phyloP scores from a whole-genome alignment of 2,113 vertebrate genomes.

The Erythrocercus mccallii region DNA sequence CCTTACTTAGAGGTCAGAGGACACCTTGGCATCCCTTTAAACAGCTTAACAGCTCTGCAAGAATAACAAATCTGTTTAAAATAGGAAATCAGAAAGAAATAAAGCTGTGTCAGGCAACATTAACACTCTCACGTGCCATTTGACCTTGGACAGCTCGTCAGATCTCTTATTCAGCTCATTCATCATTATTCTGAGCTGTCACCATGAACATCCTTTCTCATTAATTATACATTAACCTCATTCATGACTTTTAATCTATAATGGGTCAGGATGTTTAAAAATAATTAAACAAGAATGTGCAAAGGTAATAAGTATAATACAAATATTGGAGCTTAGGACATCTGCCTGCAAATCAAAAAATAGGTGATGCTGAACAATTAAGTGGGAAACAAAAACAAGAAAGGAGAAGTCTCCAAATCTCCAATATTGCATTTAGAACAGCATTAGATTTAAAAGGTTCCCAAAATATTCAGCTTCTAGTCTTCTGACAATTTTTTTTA shows the following conservation, averaged over 20 bases:
- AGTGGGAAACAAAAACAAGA: not conserved
- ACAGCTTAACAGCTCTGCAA: not conserved
- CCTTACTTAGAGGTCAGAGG: not conserved
- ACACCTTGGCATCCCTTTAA: not conserved
- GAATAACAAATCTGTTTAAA: conserved; percentile 46
- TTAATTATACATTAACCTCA: conserved; percentile 67
- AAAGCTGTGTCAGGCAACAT: conserved; percentile 34
- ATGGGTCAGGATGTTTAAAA: conserved; percentile 41
- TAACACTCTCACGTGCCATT: conserved; percentile 4
- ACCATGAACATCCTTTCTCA: conserved; percentile 3
- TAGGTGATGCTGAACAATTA: not conserved
- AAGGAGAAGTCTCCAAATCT: not conserved
- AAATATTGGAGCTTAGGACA: not conserved
- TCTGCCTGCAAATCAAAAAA: not conserved
- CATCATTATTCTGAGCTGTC: conserved; percentile 61
- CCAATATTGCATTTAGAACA: not conserved
- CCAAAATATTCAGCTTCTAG: not conserved
- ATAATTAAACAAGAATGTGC: conserved; percentile 29
- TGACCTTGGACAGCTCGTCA: conserved; percentile 40
- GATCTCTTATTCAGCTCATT: conserved; percentile 47
- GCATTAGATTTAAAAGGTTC: not conserved
- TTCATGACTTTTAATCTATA: conserved; percentile 61
- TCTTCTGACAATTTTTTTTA: not conserved
- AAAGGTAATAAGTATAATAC: conserved; percentile 2
- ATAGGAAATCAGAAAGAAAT: conserved; percentile 1